phyloP scores from a whole-genome alignment of 2,113 vertebrate species.

The Carettochelys insculpta region DNA sequence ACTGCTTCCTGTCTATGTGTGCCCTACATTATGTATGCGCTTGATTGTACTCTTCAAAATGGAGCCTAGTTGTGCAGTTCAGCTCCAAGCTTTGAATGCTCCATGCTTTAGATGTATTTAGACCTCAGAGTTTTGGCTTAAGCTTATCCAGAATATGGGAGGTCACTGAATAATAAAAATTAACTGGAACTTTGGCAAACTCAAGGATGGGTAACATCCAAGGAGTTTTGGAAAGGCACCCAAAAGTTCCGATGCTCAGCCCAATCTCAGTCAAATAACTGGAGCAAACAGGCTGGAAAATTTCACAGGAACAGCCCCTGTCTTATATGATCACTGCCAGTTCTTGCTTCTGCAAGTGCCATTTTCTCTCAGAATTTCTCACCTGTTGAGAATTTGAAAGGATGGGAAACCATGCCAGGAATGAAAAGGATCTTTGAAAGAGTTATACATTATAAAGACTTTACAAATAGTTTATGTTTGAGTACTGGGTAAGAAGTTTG shows the following conservation, averaged over 20 bases:
- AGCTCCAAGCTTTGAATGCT: background rate
- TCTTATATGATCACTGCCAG: background rate
- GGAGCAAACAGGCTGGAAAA: background rate
- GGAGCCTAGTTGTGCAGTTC: background rate
- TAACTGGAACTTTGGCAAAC: background rate
- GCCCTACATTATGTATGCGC: no score
- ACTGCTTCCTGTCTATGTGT: background rate
- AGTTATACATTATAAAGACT: background rate
- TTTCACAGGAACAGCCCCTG: background rate
- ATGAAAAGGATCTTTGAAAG: background rate
- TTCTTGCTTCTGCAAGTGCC: background rate
- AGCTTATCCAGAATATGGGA: background rate
- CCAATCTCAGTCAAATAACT: background rate
- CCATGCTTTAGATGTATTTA: background rate
- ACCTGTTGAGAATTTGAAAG: background rate
- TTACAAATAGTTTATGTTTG: background rate
- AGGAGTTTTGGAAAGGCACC: background rate
- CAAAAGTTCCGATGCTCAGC: background rate
- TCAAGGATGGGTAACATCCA: background rate
- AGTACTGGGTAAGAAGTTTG: background rate
- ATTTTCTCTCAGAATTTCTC: background rate
- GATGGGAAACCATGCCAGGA: background rate
- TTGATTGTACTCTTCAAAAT: background rate
- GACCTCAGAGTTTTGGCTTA: background rate
- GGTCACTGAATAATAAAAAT: background rate